Evolutionary conservation across 2,888 invertebrate genomes (phyloP).

Genomic region (Anthrax anthrax): DNA sequence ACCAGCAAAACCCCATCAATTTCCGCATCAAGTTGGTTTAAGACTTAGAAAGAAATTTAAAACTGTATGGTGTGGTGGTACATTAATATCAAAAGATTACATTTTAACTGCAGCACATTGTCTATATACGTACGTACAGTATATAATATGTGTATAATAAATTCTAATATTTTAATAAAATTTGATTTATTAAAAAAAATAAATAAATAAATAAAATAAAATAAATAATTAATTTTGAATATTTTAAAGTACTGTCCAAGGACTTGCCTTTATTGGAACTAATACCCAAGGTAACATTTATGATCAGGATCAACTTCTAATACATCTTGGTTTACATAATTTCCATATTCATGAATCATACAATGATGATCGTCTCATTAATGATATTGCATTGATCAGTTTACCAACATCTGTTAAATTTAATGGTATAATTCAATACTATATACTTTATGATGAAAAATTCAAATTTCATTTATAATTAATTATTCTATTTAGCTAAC

Average conservation of each 20-base stretch:
- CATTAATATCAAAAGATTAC: constrained; percentile 4
- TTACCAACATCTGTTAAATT: constrained; percentile 26
- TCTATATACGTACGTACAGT: neutral
- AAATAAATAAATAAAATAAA: too few species aligned
- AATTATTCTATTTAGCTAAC: neutral
- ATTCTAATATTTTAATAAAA: too few species aligned
- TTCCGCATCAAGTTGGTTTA: constrained; percentile 11
- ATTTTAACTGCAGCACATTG: constrained; percentile 10
- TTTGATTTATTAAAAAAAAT: too few species aligned
- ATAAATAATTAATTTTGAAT: too few species aligned
- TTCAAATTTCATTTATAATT: too few species aligned
- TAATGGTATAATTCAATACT: constrained; percentile 19
- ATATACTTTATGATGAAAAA: too few species aligned
- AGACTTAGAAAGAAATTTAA: neutral
- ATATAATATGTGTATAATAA: too few species aligned
- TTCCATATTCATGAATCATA: constrained; percentile 13
- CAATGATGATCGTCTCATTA: constrained; percentile 25
- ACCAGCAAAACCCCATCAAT: constrained; percentile 9
- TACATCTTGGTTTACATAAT: too few species aligned
- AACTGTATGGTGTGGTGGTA: constrained; percentile 9
- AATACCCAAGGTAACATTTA: too few species aligned
- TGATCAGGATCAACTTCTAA: constrained; percentile 1
- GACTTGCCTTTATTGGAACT: too few species aligned
- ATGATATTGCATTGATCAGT: constrained; percentile 28
- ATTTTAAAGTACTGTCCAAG: too few species aligned